Evolutionary conservation across 2,888 invertebrate genomes (phyloP).

Genomic region (Andrena marginata): DNA sequence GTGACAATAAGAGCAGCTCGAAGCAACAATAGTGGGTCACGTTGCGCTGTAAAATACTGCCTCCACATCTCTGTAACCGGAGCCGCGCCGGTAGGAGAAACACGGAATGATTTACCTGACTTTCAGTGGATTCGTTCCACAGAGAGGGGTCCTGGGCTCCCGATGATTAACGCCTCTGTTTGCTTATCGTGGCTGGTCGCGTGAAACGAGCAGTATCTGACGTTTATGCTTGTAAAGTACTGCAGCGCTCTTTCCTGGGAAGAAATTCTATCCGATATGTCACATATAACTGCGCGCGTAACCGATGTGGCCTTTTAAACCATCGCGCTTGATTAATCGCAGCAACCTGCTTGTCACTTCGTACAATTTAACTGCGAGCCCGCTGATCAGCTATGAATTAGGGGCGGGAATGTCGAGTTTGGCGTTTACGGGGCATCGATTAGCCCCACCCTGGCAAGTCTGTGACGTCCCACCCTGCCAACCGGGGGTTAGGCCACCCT

Average conservation of each 20-base stretch:
- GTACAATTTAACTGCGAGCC: no score
- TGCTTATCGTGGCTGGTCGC: conserved; percentile 49
- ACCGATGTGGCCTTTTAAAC: no score
- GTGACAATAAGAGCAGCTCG: conserved; percentile 2
- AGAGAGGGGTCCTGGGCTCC: conserved; percentile 16
- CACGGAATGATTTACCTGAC: conserved; percentile 54
- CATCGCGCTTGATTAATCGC: no score
- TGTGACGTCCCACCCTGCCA: background rate
- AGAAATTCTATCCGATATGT: background rate
- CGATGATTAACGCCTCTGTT: conserved; percentile 56
- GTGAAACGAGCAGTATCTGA: conserved; percentile 52
- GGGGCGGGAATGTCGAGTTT: no score
- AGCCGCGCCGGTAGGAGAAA: conserved; percentile 29
- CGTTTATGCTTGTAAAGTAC: conserved; percentile 63
- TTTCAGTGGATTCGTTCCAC: conserved; percentile 46
- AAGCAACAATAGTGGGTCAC: conserved; percentile 28
- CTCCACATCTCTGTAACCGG: conserved; percentile 35
- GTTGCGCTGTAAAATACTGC: conserved; percentile 32
- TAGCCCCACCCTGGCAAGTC: no score
- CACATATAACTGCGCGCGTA: no score
- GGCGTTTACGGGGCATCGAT: no score
- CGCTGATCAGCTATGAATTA: no score
- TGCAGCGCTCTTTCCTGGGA: background rate
- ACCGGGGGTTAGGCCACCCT: background rate
- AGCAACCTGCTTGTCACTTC: no score